phyloP scores from a whole-genome alignment of 2,888 invertebrate genomes.

The Caenorhabditis becei region DNA sequence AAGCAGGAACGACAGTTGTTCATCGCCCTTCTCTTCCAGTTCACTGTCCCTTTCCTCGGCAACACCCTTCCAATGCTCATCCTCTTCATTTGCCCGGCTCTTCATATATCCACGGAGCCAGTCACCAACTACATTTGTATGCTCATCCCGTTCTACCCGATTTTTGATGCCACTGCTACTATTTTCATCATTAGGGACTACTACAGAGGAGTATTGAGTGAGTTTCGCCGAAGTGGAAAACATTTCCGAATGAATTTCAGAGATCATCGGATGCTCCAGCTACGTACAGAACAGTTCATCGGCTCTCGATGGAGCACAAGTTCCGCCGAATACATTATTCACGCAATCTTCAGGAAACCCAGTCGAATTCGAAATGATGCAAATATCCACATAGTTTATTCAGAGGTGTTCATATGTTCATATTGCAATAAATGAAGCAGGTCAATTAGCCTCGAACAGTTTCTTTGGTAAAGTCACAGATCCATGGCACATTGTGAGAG shows the following conservation, averaged over 20 bases:
- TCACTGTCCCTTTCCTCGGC: slow-evolving; percentile 47
- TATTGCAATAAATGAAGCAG: too few species aligned
- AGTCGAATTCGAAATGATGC: slow-evolving; percentile 4
- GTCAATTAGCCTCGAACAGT: neutral
- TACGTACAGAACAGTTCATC: slow-evolving; percentile 5
- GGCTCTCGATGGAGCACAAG: neutral
- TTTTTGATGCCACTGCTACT: slow-evolving; percentile 34
- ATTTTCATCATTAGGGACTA: slow-evolving; percentile 38
- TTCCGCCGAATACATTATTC: slow-evolving; percentile 12
- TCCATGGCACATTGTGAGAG: neutral
- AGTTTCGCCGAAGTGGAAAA: neutral
- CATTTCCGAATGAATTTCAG: slow-evolving; percentile 19
- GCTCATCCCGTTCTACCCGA: slow-evolving; percentile 43
- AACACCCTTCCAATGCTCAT: slow-evolving; percentile 41
- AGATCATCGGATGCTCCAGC: slow-evolving; percentile 13
- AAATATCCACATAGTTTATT: neutral
- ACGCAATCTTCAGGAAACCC: neutral
- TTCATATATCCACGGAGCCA: slow-evolving; percentile 36
- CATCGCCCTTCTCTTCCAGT: slow-evolving; percentile 34
- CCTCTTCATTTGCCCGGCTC: slow-evolving; percentile 29
- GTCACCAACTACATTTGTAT: slow-evolving; percentile 50
- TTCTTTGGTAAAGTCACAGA: neutral
- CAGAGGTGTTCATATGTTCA: too few species aligned
- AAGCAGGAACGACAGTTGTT: slow-evolving; percentile 45
- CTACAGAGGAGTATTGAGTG: slow-evolving; percentile 35